Conservation (phyloP, 1,140 invertebrate species). For the Euwallacea fornicatus region DNA sequence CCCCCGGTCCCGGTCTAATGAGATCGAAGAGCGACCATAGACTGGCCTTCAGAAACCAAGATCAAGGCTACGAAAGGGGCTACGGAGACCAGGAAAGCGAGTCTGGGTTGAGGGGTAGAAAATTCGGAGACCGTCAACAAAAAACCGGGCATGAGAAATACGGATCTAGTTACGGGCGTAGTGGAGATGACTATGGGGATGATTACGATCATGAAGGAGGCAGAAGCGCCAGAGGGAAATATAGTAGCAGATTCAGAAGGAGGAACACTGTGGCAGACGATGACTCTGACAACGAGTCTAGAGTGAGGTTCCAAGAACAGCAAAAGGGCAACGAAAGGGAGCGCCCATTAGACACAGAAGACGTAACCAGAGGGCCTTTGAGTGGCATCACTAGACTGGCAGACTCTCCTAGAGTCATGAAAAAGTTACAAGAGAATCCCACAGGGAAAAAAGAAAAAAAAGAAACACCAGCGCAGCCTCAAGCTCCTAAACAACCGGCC, state of each 20-base stretch:
- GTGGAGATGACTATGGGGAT: conserved; percentile 59
- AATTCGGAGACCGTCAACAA: conserved; percentile 69
- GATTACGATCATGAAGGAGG: conserved; percentile 65
- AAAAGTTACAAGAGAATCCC: conserved; percentile 80
- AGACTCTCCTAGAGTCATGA: conserved; percentile 88
- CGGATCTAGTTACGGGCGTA: conserved; percentile 57
- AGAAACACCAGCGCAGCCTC: conserved; percentile 61
- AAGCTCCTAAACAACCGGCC: conserved; percentile 55
- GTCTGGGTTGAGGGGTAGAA: conserved; percentile 67
- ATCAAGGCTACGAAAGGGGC: conserved; percentile 62
- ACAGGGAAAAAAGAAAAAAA: conserved; percentile 74
- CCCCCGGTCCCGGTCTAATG: conserved; percentile 73
- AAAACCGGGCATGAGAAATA: conserved; percentile 55
- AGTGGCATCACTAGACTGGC: conserved; percentile 86
- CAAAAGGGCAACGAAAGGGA: conserved; percentile 66
- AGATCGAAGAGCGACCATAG: conserved; percentile 92
- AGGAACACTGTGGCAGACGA: conserved; percentile 60
- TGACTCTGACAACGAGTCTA: conserved; percentile 68
- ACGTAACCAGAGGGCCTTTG: conserved; percentile 82
- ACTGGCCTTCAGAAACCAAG: conserved; percentile 83
- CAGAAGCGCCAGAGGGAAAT: conserved; percentile 60
- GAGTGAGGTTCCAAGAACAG: conserved; percentile 62
- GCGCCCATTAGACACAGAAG: conserved; percentile 84
- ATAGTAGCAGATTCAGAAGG: conserved; percentile 63
- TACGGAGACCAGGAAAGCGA: conserved; percentile 56